Conservation (phyloP, 2,113 vertebrate genomes). For the Nannospalax galili region DNA sequence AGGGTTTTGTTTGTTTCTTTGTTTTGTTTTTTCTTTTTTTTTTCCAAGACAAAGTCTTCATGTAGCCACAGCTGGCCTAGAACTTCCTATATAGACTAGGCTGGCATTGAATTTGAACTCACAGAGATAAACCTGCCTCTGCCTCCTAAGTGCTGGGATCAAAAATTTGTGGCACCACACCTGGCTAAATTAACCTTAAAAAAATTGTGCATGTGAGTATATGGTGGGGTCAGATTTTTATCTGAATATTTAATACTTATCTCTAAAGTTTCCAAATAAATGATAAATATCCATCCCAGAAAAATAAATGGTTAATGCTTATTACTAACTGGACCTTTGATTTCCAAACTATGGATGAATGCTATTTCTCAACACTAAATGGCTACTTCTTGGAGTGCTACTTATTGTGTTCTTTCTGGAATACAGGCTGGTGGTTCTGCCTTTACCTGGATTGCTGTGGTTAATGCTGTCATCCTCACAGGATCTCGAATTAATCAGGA, state of each 20-base stretch:
- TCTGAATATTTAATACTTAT: neutral
- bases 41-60: no score
- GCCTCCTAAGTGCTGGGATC: no score
- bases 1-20: no score
- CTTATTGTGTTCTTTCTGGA: neutral
- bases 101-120: no score
- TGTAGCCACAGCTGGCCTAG: no score
- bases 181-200: no score
- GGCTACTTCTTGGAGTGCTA: neutral
- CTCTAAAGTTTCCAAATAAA: neutral
- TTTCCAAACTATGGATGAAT: neutral
- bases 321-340: neutral
- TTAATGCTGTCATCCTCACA: no score
- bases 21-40: no score
- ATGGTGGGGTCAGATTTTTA: neutral
- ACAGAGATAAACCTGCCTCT: no score
- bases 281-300: neutral
- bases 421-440: neutral
- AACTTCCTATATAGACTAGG: no score
- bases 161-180: no score
- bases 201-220: neutral
- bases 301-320: neutral
- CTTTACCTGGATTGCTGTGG: neutral
- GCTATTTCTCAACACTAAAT: neutral
- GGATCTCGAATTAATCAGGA: no score